Base-by-base conservation (phyloP, 2,797 vertebrate genomes). In the Oophaga sylvatica region DNA sequence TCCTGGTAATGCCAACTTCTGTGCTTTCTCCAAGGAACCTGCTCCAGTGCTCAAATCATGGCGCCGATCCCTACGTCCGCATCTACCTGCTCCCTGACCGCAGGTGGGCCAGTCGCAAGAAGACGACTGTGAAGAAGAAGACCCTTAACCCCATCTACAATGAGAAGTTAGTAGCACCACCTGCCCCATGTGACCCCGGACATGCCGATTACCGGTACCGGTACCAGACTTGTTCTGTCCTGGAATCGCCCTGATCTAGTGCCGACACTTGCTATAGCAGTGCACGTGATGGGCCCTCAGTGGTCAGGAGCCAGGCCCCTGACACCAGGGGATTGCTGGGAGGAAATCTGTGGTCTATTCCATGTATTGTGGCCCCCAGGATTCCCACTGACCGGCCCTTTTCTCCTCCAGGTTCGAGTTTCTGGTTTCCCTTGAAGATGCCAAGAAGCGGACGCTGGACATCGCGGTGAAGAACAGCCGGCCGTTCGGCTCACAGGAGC, bases 1-100 rank as follows among this genome's bases (percentile, higher is more conserved):
- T 53, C 48, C 48, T 53, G 48, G 12, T 53, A 53, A 73, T 13
- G 5, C 35, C 7, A 2, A 26, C 17, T 79, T 86, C 68, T 91
- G 90, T 89, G 48, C 82, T 13, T 41, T 3, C 73, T 76, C 60
- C 81, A 92, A 99, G 98, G 92, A 95, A 97, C 89, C 88, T 99
- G 90, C 95, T 96, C 6, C 94, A 95, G 56, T 95, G 94, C 93
- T 95, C 92, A 56, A 94, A 91, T 85, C 94, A 93, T 41, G 97
- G 97, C 88, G 96, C 96, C 0, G 97, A 98, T 91, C 96, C 96
- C 0, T 99, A 99, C 0, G 97, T 98, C 75, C 97, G 96, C 22
- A 90, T 99, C 85, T 99, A 99, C 94, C 92, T 99, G 77, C 95
- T 99, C 87, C 98, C 98, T 6, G 98, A 99, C 31, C 96, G 96